Conservation (phyloP, 2,113 vertebrate genomes). For the Saguinus midas region DNA sequence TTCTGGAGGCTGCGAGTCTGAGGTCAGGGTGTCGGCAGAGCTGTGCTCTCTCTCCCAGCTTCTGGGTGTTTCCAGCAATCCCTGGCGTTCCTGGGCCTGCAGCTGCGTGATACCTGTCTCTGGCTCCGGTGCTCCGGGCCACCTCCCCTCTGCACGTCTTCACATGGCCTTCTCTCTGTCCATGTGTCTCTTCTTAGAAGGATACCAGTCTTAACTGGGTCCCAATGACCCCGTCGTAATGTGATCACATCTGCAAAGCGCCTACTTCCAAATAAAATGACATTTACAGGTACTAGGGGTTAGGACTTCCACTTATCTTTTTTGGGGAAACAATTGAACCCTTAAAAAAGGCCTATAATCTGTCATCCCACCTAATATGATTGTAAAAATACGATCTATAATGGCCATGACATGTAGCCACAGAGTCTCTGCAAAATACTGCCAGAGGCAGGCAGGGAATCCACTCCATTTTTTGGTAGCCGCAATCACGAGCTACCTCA, state of each 20-base stretch:
- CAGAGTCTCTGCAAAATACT: neutral
- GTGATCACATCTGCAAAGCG: neutral
- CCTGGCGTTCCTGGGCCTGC: neutral
- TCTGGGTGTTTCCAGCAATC: neutral
- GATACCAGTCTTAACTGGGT: neutral
- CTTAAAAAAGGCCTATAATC: neutral
- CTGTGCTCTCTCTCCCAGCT: rapidly evolving
- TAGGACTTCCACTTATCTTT: neutral
- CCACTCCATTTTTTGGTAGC: neutral
- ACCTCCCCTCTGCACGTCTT: rapidly evolving
- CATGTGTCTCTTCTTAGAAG: neutral
- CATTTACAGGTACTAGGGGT: neutral
- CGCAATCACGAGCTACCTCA: neutral
- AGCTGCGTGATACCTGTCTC: rapidly evolving
- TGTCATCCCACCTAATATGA: neutral
- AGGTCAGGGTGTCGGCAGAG: neutral
- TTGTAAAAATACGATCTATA: neutral
- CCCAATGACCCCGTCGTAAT: neutral
- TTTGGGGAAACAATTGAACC: neutral
- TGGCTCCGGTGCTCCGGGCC: neutral
- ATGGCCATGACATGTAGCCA: neutral
- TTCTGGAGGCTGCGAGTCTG: neutral
- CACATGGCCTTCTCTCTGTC: neutral
- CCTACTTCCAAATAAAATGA: neutral
- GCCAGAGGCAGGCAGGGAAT: neutral